Conservation (phyloP, 2,113 vertebrate genomes). For the Cynoglossus semilaevis region DNA sequence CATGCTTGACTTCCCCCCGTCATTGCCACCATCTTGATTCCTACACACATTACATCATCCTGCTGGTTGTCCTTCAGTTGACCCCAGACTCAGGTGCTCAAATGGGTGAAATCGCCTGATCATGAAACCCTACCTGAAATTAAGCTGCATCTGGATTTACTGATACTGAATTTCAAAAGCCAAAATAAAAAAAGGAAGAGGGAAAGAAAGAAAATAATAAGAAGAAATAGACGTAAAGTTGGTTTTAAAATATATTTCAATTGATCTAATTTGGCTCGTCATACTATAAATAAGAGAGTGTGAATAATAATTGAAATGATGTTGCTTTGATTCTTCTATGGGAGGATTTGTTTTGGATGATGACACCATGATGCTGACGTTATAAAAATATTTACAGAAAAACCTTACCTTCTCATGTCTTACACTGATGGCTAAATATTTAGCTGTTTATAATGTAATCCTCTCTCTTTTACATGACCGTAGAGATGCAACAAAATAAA, state of each 20-base stretch:
- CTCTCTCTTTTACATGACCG: no score
- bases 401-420: constrained; percentile 50
- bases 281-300: constrained; percentile 63
- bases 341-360: constrained; percentile 65
- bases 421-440: constrained; percentile 39
- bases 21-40: constrained; percentile 65
- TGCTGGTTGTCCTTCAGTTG: constrained; percentile 66
- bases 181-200: no score
- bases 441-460: constrained; percentile 21
- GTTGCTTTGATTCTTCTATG: constrained; percentile 47
- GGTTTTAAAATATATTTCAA: constrained; percentile 32
- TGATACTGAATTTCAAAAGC: background rate
- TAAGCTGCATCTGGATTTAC: constrained; percentile 16
- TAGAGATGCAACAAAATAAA: no score
- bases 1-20: constrained; percentile 42
- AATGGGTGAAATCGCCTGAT: constrained; percentile 17
- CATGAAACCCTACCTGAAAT: constrained; percentile 32
- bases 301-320: constrained; percentile 68
- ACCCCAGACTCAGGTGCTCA: constrained; percentile 46
- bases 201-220: background rate
- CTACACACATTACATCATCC: constrained; percentile 61
- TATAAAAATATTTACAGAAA: constrained; percentile 55
- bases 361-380: constrained; percentile 42
- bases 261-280: constrained; percentile 35
- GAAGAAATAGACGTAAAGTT: constrained; percentile 26